Base-by-base conservation (phyloP, 2,113 vertebrate species). In the Cervus canadensis region DNA sequence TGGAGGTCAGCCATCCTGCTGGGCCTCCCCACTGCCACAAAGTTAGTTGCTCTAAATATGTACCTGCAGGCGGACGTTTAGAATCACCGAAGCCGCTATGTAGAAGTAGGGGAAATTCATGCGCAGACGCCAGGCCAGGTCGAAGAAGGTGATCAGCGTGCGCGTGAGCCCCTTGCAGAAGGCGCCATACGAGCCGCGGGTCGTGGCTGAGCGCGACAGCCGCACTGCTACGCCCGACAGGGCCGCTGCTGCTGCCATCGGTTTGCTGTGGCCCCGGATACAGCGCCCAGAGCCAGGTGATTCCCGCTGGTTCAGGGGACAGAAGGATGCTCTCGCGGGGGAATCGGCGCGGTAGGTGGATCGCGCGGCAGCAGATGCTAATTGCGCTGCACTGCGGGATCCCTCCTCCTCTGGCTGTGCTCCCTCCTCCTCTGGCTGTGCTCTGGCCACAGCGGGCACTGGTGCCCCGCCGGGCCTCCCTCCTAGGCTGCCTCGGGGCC, bases 1-100 rank as follows among this genome's bases (percentile, higher is more conserved):
- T 57, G 48, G 84, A 57, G 87, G 33, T 64, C 57, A 52, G 89
- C 57, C 78, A 84, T 79, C 33, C 89, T 88, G 43, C 40, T 21
- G 7, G 14, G 11, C 9, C 13, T 54, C 17, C 45, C 8, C 1
- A 60, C 19, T 13, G 33, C 82, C 67, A 23, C 56, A 45, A 56
- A 64, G 48, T 78, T 43, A 86, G 28, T 56, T 36, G 57, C 59
- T 30, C 54, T 95, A 95, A 79, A 87, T 91, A 48, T 67, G 83
- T 81, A 99, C 99, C 99, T 99, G 99, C 89, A 99, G 98, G 98
- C 99, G 99, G 97, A 99, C 99, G 96, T 99, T 99, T 92, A 99
- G 99, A 98, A 99, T 99, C 99, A 99, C 99, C 19, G 99, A 99
- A 60, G 99, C 99, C 94, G 99, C 99, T 64, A 99, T 98, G 98